These are phyloP conservation scores for Synanthedon formicaeformis DNA, from an alignment of 2,888 invertebrate species.

Conservation along the genomic window DNA sequence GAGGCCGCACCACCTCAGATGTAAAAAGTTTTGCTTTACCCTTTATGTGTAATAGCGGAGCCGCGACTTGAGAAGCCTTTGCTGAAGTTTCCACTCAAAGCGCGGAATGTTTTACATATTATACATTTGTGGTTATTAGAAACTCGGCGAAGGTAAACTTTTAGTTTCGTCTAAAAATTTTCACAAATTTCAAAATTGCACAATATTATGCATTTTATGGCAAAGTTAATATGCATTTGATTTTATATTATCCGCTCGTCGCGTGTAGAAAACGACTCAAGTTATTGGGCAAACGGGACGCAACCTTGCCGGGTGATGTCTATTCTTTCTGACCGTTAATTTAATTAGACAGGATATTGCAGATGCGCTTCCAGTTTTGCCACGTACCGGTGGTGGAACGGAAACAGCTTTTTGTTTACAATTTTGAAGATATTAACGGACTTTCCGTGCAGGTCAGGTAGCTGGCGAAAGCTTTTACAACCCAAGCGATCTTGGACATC, in stretches of 20 bases:
- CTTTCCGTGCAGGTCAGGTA: constrained; percentile 47
- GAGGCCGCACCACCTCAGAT: constrained; percentile 45
- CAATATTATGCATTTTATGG: constrained; percentile 2
- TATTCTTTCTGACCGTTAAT: constrained; percentile 28
- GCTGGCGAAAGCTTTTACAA: constrained; percentile 17
- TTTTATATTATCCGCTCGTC: constrained; percentile 5
- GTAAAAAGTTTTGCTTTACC: constrained; percentile 64
- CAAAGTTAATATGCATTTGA: constrained; percentile 13
- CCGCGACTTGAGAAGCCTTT: constrained; percentile 56
- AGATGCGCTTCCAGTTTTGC: constrained; percentile 44
- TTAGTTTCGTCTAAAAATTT: constrained; percentile 1
- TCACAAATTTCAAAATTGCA: constrained; percentile 5
- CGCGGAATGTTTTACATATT: constrained; percentile 53
- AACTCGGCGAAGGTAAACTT: constrained; percentile 30
- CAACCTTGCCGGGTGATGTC: constrained; percentile 21
- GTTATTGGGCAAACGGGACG: constrained; percentile 26
- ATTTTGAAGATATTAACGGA: constrained; percentile 42
- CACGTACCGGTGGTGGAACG: constrained; percentile 40
- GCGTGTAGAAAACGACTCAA: constrained; percentile 13
- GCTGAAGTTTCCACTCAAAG: constrained; percentile 57
- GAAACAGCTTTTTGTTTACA: constrained; percentile 49
- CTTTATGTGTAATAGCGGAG: constrained; percentile 53
- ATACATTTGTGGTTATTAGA: constrained; percentile 51
- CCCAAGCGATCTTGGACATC: constrained; percentile 15
- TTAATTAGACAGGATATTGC: constrained; percentile 44